Percentiles rank a stretch among this genome's conserved stretches.
Conservation (phyloP, 2,113 vertebrate genomes). For the Illadopsis cleaveri region DNA sequence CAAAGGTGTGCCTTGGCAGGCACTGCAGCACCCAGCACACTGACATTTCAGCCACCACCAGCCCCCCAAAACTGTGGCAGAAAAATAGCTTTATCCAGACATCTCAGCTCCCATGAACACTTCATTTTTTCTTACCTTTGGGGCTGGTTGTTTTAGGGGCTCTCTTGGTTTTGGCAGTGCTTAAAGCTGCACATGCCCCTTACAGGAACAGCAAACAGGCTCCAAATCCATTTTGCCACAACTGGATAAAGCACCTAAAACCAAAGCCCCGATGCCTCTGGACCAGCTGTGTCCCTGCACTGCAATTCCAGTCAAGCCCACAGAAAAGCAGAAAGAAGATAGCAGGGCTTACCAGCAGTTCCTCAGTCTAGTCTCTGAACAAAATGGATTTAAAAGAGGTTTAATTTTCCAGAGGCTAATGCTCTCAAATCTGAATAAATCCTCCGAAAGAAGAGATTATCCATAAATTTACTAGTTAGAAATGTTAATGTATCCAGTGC, state of each 20-base stretch:
- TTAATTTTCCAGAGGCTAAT: conserved; percentile 46
- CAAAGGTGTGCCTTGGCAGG: rapidly evolving
- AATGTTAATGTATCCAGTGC: conserved; percentile 30
- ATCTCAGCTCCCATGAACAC: neutral
- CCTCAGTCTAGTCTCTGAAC: neutral
- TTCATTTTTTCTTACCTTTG: neutral
- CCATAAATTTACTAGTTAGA: conserved; percentile 58
- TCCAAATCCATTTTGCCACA: neutral
- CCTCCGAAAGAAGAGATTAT: conserved; percentile 54
- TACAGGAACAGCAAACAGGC: neutral
- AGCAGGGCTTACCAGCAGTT: neutral
- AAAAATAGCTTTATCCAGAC: neutral
- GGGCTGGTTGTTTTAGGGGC: neutral
- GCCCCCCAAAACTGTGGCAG: neutral
- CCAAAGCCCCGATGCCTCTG: neutral
- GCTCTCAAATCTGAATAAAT: conserved; percentile 51
- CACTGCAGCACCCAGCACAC: neutral
- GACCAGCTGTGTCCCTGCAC: neutral
- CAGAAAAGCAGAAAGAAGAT: neutral
- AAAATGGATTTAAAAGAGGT: conserved; percentile 54
- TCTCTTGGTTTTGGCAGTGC: neutral
- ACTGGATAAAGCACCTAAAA: neutral
- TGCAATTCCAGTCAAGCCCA: neutral
- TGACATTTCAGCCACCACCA: too few species aligned
- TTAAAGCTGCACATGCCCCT: neutral